Percentiles rank a stretch among this genome's conserved stretches.
Evolutionary conservation across 92 coral and sea anemone species (phyloP).

Genomic region (Montipora capitata): DNA sequence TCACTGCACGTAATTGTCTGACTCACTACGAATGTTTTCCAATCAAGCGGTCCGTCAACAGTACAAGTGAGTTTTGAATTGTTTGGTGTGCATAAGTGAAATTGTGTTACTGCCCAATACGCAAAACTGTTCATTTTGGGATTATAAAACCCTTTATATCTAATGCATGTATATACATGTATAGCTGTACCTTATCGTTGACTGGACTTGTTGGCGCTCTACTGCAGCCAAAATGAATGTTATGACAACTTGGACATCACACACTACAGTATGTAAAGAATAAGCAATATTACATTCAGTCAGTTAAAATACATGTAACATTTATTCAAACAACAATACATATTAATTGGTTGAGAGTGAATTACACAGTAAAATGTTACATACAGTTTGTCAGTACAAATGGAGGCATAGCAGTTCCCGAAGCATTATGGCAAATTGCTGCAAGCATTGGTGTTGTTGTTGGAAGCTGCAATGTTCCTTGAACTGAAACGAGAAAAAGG

Average conservation of each 20-base stretch:
- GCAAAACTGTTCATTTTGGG: neutral
- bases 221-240: neutral
- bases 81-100: neutral
- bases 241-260: neutral
- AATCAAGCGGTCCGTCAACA: neutral
- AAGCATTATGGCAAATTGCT: neutral
- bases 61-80: neutral
- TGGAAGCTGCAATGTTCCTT: constrained; percentile 3
- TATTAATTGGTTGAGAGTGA: neutral
- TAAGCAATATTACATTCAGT: neutral
- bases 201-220: neutral
- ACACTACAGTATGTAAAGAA: neutral
- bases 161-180: no score
- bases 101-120: neutral
- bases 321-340: neutral
- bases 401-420: neutral
- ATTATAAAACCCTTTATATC: no score
- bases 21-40: neutral
- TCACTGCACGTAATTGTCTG: no score
- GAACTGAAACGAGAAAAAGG: neutral
- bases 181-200: neutral
- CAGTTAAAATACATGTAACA: no score
- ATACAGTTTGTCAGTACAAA: neutral
- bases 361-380: neutral
- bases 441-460: neutral